phyloP scores from a whole-genome alignment of 2,797 vertebrate genomes.

The Semaprochilodus insignis region DNA sequence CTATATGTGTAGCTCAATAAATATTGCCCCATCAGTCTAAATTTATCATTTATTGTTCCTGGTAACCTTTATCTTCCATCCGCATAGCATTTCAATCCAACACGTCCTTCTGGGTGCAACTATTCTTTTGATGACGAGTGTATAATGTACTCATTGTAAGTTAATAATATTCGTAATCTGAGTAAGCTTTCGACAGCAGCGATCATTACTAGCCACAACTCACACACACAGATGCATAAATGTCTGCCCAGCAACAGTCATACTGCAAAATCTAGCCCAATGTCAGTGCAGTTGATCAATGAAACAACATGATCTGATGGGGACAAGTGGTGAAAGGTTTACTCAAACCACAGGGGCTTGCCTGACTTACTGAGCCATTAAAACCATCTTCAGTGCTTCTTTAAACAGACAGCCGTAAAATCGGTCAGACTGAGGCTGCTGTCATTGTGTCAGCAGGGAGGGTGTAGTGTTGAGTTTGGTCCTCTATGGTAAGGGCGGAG shows the following conservation, averaged over 20 bases:
- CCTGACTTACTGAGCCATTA: neutral
- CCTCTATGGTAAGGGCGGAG: neutral
- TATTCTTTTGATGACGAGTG: too few relatives aligned
- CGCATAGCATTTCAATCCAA: too few relatives aligned
- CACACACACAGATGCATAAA: neutral
- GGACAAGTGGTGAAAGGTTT: slow-evolving; percentile 37
- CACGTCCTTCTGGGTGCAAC: too few relatives aligned
- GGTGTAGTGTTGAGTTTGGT: neutral
- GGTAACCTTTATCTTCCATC: too few relatives aligned
- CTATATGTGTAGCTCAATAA: too few relatives aligned
- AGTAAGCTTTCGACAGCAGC: neutral
- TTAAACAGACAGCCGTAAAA: neutral
- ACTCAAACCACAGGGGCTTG: slow-evolving; percentile 28
- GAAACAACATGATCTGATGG: slow-evolving; percentile 3
- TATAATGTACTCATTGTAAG: neutral
- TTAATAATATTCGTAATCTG: neutral
- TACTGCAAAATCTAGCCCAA: neutral
- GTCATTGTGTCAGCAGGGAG: neutral
- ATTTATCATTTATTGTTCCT: too few relatives aligned
- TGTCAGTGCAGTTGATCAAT: slow-evolving; percentile 25
- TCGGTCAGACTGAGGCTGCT: neutral
- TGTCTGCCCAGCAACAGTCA: neutral
- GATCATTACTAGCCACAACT: neutral
- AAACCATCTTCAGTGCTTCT: neutral
- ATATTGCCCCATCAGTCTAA: too few relatives aligned